Percentiles rank a stretch among this genome's conserved stretches.
These are phyloP conservation scores for Ondatra zibethicus DNA, from an alignment of 2,113 vertebrate genomes.

Conservation along the genomic window DNA sequence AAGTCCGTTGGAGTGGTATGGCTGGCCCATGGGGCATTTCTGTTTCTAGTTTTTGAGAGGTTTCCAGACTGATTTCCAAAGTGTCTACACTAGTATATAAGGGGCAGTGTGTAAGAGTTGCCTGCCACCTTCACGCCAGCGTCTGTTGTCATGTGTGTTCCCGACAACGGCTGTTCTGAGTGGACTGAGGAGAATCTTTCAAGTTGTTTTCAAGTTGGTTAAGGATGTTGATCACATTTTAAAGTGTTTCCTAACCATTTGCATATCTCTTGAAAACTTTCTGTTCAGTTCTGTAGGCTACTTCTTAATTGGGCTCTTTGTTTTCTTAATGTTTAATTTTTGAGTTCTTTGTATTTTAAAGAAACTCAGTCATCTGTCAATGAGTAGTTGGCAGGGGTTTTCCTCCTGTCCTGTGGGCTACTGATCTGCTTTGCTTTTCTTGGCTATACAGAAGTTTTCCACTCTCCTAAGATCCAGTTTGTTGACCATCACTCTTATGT, in stretches of 20 bases:
- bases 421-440: background rate
- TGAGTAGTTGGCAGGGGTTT: background rate
- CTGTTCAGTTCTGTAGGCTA: background rate
- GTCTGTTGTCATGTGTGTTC: background rate
- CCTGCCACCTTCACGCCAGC: background rate
- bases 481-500: background rate
- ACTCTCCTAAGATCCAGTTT: background rate
- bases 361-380: background rate
- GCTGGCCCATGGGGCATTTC: too few species aligned
- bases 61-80: background rate
- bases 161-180: background rate
- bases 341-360: background rate
- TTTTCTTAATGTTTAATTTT: background rate
- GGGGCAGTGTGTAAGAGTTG: background rate
- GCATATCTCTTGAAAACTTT: background rate
- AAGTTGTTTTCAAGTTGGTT: background rate
- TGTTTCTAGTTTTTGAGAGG: background rate
- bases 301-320: background rate
- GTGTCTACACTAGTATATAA: too few species aligned
- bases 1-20: background rate
- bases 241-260: background rate
- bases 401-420: background rate
- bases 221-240: background rate
- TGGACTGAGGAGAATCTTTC: background rate
- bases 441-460: background rate